Evolutionary conservation across 2,888 invertebrate species (phyloP), one percentile per base, ranked within the genome.

Genomic region (Amorpha juglandis): DNA sequence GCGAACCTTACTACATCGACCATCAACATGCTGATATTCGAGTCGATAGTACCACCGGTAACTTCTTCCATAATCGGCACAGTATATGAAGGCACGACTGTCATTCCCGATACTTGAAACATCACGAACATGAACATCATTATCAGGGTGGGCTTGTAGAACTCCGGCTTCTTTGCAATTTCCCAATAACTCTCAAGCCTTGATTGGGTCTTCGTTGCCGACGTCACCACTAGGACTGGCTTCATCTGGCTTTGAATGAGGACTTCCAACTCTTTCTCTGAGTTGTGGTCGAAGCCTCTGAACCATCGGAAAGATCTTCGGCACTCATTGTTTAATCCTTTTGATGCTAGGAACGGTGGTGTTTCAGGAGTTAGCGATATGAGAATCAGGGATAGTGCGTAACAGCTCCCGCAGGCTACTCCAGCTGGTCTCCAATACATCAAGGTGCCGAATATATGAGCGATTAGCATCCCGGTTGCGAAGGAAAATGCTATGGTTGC

Each of bases 101-200:
- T 96, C 78, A 95, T 94, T 0, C 96, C 96, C 3, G 95, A 95
- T 72, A 96, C 92, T 85, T 96, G 96, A 69, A 95, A 95, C 6
- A 95, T 93, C 0, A 95, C 89, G 77, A 96, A 96, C 84, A 96
- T 94, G 16, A 94, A 93, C 82, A 95, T 94, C 85, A 96, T 94
- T 47, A 95, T 94, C 3, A 94, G 70, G 7, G 95, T 91, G 0
- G 95, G 95, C 71, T 94, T 95, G 66, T 94, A 88, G 77, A 95
- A 95, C 76, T 94, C 94, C 0, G 94, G 94, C 69, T 90, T 91
- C 69, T 70, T 84, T 0, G 82, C 69, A 1, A 85, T 84, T 2
- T 80, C 77, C 11, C 76, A 74, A 21, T 91, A 86, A 9, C 80
- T 76, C 14, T 77, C 82, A 66, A 84, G 90, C 72, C 82, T 93